Conservation (phyloP, 1,140 invertebrate genomes). For the Panagrolaimus sp. region DNA sequence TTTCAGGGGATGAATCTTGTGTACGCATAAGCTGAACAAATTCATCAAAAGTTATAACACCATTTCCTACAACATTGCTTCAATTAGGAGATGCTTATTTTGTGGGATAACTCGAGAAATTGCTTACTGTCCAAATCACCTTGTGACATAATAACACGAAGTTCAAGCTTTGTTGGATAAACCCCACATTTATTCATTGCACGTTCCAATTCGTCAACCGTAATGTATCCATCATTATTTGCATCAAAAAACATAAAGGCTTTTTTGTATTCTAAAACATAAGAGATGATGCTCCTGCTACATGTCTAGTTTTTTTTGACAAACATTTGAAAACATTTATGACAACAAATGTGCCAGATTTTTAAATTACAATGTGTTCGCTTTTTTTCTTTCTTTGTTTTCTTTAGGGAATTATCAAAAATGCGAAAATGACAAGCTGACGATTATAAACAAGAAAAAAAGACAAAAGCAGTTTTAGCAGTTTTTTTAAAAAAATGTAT, state of each 20-base stretch:
- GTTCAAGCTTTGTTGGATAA: conserved; percentile 51
- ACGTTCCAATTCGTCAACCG: conserved; percentile 47
- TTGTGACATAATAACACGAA: conserved; percentile 54
- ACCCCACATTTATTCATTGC: conserved; percentile 59
- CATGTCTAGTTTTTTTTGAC: neutral
- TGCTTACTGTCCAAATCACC: conserved; percentile 53
- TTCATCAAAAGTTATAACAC: conserved; percentile 59
- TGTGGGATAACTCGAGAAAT: conserved; percentile 1
- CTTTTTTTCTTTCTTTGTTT: neutral
- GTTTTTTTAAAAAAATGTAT: too few relatives aligned
- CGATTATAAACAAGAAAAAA: neutral
- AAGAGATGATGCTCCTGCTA: neutral
- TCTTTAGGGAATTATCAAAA: neutral
- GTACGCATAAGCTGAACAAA: conserved; percentile 51
- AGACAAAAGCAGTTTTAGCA: too few relatives aligned
- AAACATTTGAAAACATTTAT: neutral
- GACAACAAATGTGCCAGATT: neutral
- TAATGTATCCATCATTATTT: conserved; percentile 58
- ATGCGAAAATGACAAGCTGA: neutral
- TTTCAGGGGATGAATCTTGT: conserved; percentile 29
- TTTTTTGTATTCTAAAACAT: conserved; percentile 49
- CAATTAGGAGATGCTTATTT: neutral
- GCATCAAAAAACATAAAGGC: conserved; percentile 58
- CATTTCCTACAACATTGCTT: conserved; percentile 46
- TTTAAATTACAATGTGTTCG: conserved; percentile 1